Evolutionary conservation across 2,797 vertebrate species (phyloP).

Genomic region (Streptopelia turtur): DNA sequence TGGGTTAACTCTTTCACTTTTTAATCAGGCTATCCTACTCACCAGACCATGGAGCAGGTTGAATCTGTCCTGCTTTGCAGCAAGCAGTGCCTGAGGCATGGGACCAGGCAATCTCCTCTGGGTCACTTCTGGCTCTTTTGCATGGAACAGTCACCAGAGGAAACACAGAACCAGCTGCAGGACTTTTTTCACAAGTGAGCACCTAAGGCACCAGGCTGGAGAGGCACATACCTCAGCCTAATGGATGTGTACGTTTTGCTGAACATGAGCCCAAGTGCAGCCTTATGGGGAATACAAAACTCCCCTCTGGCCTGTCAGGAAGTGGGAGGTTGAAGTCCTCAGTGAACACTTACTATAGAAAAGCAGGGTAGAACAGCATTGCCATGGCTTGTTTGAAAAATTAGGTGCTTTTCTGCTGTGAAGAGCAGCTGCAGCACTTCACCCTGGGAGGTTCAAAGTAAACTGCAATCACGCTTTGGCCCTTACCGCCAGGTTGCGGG

Average conservation of each 20-base stretch:
- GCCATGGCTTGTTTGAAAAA: not conserved
- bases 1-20: not conserved
- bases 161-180: not conserved
- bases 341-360: not conserved
- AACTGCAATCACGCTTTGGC: not conserved
- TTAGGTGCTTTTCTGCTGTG: not conserved
- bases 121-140: not conserved
- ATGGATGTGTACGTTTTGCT: not conserved
- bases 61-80: not conserved
- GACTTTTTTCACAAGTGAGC: not conserved
- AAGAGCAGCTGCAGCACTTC: not conserved
- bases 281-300: not conserved
- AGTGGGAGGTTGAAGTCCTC: not conserved
- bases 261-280: not conserved
- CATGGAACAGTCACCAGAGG: not conserved
- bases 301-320: not conserved
- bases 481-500: fast-evolving
- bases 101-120: not conserved
- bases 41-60: not conserved
- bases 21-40: not conserved
- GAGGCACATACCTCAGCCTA: not conserved
- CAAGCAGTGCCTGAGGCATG: not conserved
- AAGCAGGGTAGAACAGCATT: not conserved
- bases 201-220: not conserved
- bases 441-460: not conserved